Evolutionary conservation across 2,888 invertebrate genomes (phyloP), one percentile per base, ranked within the genome.

Genomic region (Strigamia maritima): DNA sequence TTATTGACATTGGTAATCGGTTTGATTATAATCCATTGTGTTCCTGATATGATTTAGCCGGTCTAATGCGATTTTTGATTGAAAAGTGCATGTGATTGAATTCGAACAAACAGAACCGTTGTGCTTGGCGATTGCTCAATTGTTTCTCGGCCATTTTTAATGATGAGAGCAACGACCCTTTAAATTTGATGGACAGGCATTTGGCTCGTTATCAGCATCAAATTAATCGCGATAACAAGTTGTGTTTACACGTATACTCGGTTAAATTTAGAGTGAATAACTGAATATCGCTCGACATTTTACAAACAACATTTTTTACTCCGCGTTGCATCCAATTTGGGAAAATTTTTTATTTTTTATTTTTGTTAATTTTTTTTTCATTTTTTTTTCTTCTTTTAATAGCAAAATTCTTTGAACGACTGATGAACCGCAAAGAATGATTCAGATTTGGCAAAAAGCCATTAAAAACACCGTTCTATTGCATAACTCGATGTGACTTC

Each of bases 201-300:
- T 70, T 70, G 70, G 70, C 70, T 70, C 70, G 26, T 70, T 70
- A 70, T 70, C 70, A 70, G 70, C 12, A 1, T 70, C 26, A 70
- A 70, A 70, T 70, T 70, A 70, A 70, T 70, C 28, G 70, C 70
- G 70, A 26, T 70, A 70, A 70, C 70, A 70, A 70, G 70, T 70
- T 26, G 70, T 70, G 70, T 70, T 70, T 70, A 70, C 70, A 70
- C 70, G 70, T 70, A 24, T 26, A 28, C 70, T 28, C 26, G 70
- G 70, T 70, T 70, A 70, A 70, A 70, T 70, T 70, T 70, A 70
- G 70, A 70, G 70, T 70, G 24, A 70, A 70, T 70, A 70, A 12
- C 26, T 70, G 24, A 70, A 70, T 70, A 70, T 26, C 26, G 14
- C 28, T 16, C 26, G 24, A 70, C 26, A 28, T 70, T 49, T 70